A percentile compares a stretch with the other conserved stretches of the same genome.
phyloP scores from a whole-genome alignment of 35 echinoderm and acorn worm species.

The Lytechinus variegatus region DNA sequence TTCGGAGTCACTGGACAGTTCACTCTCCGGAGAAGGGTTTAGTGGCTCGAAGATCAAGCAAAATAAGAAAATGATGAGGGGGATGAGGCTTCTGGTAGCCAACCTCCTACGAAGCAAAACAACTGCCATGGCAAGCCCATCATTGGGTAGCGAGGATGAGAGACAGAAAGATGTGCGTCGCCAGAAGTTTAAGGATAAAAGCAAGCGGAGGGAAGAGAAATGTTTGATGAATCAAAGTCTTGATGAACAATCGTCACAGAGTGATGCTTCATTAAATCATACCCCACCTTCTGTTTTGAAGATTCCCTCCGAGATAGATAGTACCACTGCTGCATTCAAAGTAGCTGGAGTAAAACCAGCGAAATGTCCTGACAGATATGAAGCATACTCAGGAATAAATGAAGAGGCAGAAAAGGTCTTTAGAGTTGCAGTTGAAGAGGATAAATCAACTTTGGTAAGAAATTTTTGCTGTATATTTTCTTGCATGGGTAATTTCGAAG shows the following conservation, averaged over 20 bases:
- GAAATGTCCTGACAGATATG: not conserved
- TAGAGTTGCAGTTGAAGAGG: slow-evolving; percentile 30
- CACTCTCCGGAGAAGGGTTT: slow-evolving; percentile 31
- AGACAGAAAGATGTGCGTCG: not conserved
- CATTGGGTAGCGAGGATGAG: slow-evolving; percentile 51
- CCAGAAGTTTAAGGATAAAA: slow-evolving; percentile 34
- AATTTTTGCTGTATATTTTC: not conserved
- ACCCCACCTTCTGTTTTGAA: not conserved
- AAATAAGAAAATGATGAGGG: slow-evolving; percentile 38
- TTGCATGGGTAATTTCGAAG: no score
- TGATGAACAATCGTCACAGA: not conserved
- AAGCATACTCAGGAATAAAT: not conserved
- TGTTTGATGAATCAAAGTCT: not conserved
- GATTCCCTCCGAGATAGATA: not conserved
- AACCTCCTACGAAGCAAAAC: slow-evolving; percentile 58
- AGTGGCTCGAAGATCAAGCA: slow-evolving; percentile 40
- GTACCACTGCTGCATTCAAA: not conserved
- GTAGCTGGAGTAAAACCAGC: not conserved
- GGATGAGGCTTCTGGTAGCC: slow-evolving; percentile 54
- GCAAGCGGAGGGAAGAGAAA: slow-evolving; percentile 55
- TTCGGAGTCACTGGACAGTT: slow-evolving; percentile 55
- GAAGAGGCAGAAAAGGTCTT: not conserved
- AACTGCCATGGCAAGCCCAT: not conserved
- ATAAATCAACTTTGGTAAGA: slow-evolving; percentile 26
- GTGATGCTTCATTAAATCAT: not conserved